A percentile compares a stretch with the other conserved stretches of the same genome.
Conservation (phyloP, 2,888 invertebrate genomes). For the Epirrita christyi region DNA sequence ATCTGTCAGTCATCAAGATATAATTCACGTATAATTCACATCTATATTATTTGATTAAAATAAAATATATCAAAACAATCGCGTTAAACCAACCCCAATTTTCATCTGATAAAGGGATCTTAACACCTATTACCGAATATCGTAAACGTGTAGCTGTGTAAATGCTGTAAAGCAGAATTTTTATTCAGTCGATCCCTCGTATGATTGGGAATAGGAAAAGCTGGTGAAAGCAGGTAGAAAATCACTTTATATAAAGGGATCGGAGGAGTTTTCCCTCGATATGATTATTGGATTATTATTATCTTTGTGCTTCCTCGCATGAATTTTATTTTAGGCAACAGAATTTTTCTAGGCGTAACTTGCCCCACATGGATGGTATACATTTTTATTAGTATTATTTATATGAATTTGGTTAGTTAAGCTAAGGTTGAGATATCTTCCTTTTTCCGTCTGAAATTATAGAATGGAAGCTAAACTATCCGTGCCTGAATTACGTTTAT, state of each 20-base stretch:
- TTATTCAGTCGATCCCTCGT: slow-evolving; percentile 40
- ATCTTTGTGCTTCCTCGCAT: slow-evolving; percentile 41
- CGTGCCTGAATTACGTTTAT: too few species aligned
- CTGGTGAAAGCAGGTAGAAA: slow-evolving; percentile 52
- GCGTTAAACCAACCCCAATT: slow-evolving; percentile 15
- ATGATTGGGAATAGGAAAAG: slow-evolving; percentile 56
- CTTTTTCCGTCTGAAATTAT: too few species aligned
- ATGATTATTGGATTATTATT: slow-evolving; percentile 62
- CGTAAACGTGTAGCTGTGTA: slow-evolving; percentile 19
- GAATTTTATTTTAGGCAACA: slow-evolving; percentile 28
- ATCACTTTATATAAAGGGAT: slow-evolving; percentile 56
- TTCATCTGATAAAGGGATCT: slow-evolving; percentile 7
- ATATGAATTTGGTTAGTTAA: too few species aligned
- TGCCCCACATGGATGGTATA: not conserved
- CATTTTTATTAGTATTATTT: too few species aligned
- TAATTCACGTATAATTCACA: too few species aligned
- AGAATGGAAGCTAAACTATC: too few species aligned
- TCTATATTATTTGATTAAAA: too few species aligned
- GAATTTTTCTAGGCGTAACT: slow-evolving; percentile 11
- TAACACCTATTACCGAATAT: slow-evolving; percentile 30
- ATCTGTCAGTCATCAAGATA: too few species aligned
- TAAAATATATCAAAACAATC: too few species aligned
- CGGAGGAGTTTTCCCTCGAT: slow-evolving; percentile 43
- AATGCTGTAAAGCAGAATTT: slow-evolving; percentile 40
- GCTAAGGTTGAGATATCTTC: too few species aligned